phyloP scores from a whole-genome alignment of 2,797 vertebrate genomes.

The Tachyglossus aculeatus region DNA sequence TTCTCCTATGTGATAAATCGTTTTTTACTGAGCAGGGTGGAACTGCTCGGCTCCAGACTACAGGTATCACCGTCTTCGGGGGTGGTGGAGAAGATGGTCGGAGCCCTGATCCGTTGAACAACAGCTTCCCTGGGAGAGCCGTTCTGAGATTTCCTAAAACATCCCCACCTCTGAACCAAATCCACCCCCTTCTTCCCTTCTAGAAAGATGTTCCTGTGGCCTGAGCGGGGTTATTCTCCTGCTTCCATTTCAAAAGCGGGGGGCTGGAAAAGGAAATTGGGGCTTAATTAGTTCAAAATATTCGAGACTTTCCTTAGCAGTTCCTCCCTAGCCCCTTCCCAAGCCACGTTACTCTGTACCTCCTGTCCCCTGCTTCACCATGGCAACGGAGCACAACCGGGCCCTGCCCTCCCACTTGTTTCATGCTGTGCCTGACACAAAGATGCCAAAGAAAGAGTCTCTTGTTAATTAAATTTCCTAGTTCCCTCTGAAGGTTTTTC shows the following conservation, averaged over 20 bases:
- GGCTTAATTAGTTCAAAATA: neutral
- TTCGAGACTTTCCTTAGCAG: neutral
- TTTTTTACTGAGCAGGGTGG: too few relatives aligned
- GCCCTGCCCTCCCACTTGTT: neutral
- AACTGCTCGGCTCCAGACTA: too few relatives aligned
- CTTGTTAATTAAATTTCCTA: neutral
- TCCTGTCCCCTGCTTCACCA: neutral
- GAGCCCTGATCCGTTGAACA: neutral
- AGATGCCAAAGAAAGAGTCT: neutral
- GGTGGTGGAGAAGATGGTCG: neutral
- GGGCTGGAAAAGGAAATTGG: neutral
- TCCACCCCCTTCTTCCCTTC: neutral
- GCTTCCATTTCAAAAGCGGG: neutral
- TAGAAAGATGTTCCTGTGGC: neutral
- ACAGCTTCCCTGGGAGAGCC: neutral
- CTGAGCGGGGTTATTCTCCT: neutral
- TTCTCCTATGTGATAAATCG: too few relatives aligned
- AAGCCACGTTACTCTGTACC: neutral
- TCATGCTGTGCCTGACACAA: rapidly evolving
- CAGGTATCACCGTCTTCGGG: neutral
- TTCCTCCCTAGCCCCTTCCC: neutral
- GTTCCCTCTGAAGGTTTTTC: neutral
- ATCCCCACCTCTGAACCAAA: neutral
- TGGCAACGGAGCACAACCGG: neutral
- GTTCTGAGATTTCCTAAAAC: neutral